A percentile compares a stretch with the other conserved stretches of the same genome.
Evolutionary conservation across 2,113 vertebrate species (phyloP).

Genomic region (Melozone crissalis): DNA sequence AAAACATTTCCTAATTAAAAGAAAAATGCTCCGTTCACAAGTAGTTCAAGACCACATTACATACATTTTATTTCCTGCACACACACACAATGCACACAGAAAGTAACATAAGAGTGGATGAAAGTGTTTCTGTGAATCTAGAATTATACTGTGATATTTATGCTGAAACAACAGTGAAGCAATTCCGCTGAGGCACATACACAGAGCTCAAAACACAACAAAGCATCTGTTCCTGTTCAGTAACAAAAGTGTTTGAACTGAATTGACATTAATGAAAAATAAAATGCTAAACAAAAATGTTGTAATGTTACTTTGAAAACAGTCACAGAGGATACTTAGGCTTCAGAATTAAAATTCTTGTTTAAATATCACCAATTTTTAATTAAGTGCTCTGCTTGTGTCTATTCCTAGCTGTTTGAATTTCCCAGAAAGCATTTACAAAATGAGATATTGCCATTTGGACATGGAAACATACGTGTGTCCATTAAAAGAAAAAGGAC

Average conservation of each 20-base stretch:
- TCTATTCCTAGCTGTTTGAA: neutral
- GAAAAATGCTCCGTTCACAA: neutral
- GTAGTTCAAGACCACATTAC: neutral
- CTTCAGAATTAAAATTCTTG: neutral
- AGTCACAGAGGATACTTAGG: neutral
- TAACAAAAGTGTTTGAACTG: neutral
- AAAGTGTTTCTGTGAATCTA: neutral
- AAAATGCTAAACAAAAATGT: neutral
- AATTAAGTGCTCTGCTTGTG: neutral
- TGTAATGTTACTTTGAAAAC: neutral
- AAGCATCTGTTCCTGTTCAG: neutral
- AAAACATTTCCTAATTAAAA: neutral
- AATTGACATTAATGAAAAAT: neutral
- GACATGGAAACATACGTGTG: neutral
- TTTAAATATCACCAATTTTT: neutral
- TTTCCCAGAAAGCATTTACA: neutral
- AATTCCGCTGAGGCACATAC: neutral
- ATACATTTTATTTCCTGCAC: neutral
- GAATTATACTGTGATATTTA: neutral
- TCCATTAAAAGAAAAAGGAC: neutral
- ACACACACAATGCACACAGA: neutral
- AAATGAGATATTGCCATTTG: neutral
- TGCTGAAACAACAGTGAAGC: neutral
- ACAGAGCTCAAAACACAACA: neutral
- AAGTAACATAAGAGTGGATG: neutral